Evolutionary conservation across 2,797 vertebrate genomes (phyloP).

Genomic region (Sternarchorhynchus goeldii): DNA sequence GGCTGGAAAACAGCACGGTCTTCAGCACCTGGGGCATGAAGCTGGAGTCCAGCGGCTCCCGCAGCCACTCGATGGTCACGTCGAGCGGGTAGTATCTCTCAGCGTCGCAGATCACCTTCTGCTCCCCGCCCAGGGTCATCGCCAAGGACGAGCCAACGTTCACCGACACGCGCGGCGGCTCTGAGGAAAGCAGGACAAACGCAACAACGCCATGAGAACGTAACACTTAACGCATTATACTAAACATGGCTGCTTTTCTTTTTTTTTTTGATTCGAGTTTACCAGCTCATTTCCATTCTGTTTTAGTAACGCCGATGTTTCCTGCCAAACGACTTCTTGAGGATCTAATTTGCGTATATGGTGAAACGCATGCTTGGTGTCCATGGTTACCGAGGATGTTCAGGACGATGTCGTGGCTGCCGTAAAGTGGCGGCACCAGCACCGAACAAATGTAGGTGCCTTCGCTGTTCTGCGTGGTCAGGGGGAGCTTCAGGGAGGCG

Average conservation of each 20-base stretch:
- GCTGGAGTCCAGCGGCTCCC: conserved; percentile 48
- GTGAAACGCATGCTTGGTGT: background rate
- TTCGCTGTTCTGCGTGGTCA: conserved; percentile 61
- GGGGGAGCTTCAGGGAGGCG: conserved; percentile 67
- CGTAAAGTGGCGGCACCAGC: conserved; percentile 64
- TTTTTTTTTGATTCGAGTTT: too few species aligned
- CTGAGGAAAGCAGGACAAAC: conserved; percentile 57
- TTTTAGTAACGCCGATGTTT: too few species aligned
- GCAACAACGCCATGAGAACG: background rate
- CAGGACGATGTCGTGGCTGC: conserved; percentile 64
- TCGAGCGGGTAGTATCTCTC: conserved; percentile 76
- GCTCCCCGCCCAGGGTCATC: conserved; percentile 65
- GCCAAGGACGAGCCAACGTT: conserved; percentile 58
- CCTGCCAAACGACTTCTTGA: too few species aligned
- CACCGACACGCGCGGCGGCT: conserved; percentile 72
- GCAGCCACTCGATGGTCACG: conserved; percentile 73
- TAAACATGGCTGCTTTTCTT: too few species aligned
- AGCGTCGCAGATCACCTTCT: conserved; percentile 72
- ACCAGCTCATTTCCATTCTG: too few species aligned
- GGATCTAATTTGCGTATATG: background rate
- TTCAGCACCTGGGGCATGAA: conserved; percentile 63
- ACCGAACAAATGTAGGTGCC: conserved; percentile 72
- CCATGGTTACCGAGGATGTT: conserved; percentile 68
- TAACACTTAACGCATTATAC: too few species aligned
- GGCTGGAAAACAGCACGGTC: conserved; percentile 74